Evolutionary conservation across 2,113 vertebrate species (phyloP).

Genomic region (Callorhinus ursinus): DNA sequence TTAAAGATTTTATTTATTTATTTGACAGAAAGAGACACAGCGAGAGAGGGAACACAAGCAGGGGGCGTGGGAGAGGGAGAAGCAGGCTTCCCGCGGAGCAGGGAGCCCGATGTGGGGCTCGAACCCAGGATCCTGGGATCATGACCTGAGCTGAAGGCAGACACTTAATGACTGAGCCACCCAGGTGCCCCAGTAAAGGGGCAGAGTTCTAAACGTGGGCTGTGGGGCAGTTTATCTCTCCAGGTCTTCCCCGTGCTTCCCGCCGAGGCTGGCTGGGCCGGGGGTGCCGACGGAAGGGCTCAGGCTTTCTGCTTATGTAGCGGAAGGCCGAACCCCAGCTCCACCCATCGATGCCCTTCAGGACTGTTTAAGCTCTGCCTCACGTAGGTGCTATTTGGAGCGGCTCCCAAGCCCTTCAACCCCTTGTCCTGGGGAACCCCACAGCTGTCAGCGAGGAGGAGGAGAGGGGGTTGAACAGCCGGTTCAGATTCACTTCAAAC

Average conservation of each 20-base stretch:
- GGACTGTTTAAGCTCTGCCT: conserved; percentile 20
- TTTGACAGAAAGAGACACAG: too few species aligned
- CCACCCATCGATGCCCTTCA: conserved; percentile 22
- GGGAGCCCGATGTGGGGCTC: too few species aligned
- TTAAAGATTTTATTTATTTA: too few species aligned
- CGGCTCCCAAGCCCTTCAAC: conserved; percentile 66
- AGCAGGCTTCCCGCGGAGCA: too few species aligned
- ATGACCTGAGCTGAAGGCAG: too few species aligned
- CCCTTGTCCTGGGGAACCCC: conserved; percentile 57
- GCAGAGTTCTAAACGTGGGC: neutral
- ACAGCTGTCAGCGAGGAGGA: conserved; percentile 67
- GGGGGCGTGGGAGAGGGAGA: too few species aligned
- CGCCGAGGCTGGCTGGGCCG: neutral
- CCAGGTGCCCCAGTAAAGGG: neutral
- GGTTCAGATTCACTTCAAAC: conserved; percentile 76
- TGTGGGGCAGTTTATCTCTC: neutral
- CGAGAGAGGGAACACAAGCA: too few species aligned
- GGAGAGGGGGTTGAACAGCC: conserved; percentile 47
- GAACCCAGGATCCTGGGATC: too few species aligned
- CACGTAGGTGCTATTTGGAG: conserved; percentile 67
- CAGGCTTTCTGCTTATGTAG: neutral
- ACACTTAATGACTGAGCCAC: too few species aligned
- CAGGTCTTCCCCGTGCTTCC: neutral
- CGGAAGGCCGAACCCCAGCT: conserved; percentile 31
- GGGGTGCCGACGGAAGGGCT: neutral